These are phyloP conservation scores for Aphelinus certus DNA, from an alignment of 1,140 invertebrate species.

Conservation along the genomic window DNA sequence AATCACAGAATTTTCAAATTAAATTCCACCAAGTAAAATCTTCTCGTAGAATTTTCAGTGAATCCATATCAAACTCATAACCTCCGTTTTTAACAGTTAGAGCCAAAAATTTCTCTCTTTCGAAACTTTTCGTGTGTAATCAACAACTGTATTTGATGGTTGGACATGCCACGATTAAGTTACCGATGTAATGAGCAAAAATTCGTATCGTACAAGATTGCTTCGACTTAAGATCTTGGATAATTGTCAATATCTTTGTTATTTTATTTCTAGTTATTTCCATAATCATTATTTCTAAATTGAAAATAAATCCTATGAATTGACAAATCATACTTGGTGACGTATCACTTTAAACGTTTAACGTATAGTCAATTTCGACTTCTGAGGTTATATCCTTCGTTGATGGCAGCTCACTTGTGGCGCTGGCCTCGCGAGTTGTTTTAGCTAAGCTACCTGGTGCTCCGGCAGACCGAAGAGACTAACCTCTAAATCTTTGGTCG, in stretches of 20 bases:
- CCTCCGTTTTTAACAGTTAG: not conserved
- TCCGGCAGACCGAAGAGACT: too few relatives aligned
- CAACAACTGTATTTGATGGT: not conserved
- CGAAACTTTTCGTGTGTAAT: not conserved
- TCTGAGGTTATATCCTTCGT: too few relatives aligned
- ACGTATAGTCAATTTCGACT: too few relatives aligned
- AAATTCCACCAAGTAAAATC: too few relatives aligned
- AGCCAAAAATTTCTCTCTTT: not conserved
- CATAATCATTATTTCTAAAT: not conserved
- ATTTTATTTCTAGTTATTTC: not conserved
- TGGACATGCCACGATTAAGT: not conserved
- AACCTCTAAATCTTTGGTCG: too few relatives aligned
- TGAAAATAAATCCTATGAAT: not conserved
- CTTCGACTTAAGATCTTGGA: not conserved
- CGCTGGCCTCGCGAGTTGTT: too few relatives aligned
- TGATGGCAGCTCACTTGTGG: too few relatives aligned
- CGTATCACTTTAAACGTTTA: not conserved
- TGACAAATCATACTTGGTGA: not conserved
- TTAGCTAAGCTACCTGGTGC: too few relatives aligned
- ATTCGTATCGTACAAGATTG: not conserved
- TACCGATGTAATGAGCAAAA: constrained; percentile 2
- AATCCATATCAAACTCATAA: not conserved
- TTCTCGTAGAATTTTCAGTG: not conserved
- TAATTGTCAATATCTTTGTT: not conserved
- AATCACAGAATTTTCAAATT: too few relatives aligned